A percentile compares a stretch with the other conserved stretches of the same genome.
Conservation (phyloP, 2,888 invertebrate species). For the Metellina segmentata region DNA sequence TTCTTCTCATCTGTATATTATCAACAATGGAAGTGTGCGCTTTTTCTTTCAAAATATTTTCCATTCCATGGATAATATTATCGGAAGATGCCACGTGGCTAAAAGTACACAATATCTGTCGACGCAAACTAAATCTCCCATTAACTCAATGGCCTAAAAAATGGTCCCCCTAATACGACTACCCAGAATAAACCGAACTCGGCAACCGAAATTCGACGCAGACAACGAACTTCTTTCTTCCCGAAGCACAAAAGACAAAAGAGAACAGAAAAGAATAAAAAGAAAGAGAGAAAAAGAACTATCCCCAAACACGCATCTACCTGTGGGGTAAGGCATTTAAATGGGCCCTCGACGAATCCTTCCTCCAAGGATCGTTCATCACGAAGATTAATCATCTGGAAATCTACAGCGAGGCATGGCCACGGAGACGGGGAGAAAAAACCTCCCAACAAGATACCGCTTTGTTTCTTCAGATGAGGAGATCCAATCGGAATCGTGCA, state of each 20-base stretch:
- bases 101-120: too few relatives aligned
- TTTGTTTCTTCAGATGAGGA: conserved; percentile 14
- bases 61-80: too few relatives aligned
- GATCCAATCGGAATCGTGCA: conserved; percentile 35
- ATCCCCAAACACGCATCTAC: not conserved
- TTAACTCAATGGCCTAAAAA: too few relatives aligned
- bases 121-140: too few relatives aligned
- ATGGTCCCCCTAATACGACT: too few relatives aligned
- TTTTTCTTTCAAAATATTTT: too few relatives aligned
- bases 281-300: too few relatives aligned
- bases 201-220: not conserved
- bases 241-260: not conserved
- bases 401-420: conserved; percentile 14
- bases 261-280: not conserved
- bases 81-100: too few relatives aligned
- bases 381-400: conserved; percentile 41
- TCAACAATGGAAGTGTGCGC: too few relatives aligned
- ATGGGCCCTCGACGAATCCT: conserved; percentile 1
- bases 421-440: not conserved
- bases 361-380: not conserved
- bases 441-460: not conserved
- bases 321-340: conserved; percentile 17
- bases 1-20: too few relatives aligned
- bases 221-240: conserved; percentile 13
- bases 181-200: too few relatives aligned